A percentile compares a stretch with the other conserved stretches of the same genome.
phyloP scores from a whole-genome alignment of 2,113 vertebrate genomes.

The Muntiacus reevesi region DNA sequence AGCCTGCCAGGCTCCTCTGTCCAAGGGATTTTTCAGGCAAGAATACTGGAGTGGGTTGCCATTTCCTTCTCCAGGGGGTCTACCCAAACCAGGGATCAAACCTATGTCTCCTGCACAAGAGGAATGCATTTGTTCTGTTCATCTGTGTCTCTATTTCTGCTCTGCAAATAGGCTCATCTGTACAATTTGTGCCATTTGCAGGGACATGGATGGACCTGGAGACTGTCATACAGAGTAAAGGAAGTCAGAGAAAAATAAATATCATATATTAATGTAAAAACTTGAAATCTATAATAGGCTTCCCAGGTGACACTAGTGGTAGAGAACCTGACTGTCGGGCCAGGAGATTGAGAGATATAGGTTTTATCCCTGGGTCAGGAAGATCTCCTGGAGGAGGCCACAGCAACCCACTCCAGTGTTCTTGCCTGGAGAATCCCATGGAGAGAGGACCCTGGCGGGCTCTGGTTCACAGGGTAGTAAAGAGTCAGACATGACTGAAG shows the following conservation, averaged over 20 bases:
- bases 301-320: background rate
- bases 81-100: background rate
- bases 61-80: background rate
- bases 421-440: background rate
- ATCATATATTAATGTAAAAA: background rate
- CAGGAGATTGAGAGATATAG: background rate
- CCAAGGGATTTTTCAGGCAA: background rate
- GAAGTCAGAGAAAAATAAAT: background rate
- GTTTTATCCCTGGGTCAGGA: background rate
- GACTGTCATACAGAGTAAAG: background rate
- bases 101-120: background rate
- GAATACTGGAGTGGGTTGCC: background rate
- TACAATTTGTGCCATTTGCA: background rate
- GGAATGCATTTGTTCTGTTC: background rate
- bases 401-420: rapidly evolving
- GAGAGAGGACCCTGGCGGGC: background rate
- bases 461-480: background rate
- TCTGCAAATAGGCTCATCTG: background rate
- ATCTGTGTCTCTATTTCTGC: background rate
- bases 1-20: background rate
- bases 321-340: background rate
- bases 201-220: background rate
- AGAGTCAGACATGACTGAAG: background rate
- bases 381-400: background rate
- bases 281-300: background rate